A percentile compares a stretch with the other conserved stretches of the same genome.
Conservation (phyloP, 2,888 invertebrate species). For the Encarsia formosa region DNA sequence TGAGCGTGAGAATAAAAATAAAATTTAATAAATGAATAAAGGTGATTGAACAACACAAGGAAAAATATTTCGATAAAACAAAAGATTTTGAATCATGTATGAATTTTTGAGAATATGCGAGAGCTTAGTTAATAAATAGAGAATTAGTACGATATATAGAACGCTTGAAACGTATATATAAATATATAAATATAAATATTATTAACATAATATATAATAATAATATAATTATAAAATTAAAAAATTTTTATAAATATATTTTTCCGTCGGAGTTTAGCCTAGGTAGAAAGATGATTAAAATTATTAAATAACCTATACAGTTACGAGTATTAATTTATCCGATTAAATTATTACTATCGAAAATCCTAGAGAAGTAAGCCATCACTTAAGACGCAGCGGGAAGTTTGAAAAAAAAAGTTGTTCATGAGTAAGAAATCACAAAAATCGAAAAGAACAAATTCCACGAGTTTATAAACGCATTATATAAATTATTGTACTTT, state of each 20-base stretch:
- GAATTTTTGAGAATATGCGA: constrained; percentile 21
- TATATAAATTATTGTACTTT: constrained; percentile 20
- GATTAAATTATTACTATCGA: constrained; percentile 36
- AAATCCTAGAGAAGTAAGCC: constrained; percentile 31
- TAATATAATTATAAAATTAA: constrained; percentile 43
- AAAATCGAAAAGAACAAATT: constrained; percentile 1
- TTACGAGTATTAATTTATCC: constrained; percentile 48
- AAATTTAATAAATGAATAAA: background rate
- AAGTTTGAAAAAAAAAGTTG: constrained; percentile 35
- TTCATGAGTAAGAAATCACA: background rate
- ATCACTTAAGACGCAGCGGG: constrained; percentile 45
- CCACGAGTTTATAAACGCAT: constrained; percentile 17
- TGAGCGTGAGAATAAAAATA: constrained; percentile 8
- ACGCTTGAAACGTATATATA: constrained; percentile 49
- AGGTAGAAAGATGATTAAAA: constrained; percentile 37
- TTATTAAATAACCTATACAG: constrained; percentile 44
- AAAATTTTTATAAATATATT: constrained; percentile 53
- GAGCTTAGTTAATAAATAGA: constrained; percentile 27
- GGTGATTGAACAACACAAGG: background rate
- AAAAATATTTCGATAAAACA: constrained; percentile 3
- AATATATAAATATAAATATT: constrained; percentile 21
- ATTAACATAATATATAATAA: constrained; percentile 24
- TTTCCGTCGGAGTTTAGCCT: constrained; percentile 52
- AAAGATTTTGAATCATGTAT: constrained; percentile 22
- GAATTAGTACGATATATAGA: constrained; percentile 39